Percentiles rank a stretch among this genome's conserved stretches.
These are phyloP conservation scores for Chydorus sphaericus DNA, from an alignment of 2,888 invertebrate species.

Conservation along the genomic window DNA sequence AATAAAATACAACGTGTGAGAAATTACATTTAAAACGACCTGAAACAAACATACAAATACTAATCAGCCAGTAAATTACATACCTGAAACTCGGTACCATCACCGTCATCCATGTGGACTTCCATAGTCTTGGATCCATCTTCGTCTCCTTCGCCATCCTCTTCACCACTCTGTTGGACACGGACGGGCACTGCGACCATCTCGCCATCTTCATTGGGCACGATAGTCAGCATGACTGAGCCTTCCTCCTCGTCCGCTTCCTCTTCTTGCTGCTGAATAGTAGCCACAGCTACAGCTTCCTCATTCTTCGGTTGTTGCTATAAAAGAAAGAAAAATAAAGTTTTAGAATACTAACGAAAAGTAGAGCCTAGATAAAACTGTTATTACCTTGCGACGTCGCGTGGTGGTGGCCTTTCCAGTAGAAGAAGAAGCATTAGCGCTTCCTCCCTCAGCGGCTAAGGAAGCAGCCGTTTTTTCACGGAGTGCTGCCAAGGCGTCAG, in stretches of 20 bases:
- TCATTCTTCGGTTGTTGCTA: neutral
- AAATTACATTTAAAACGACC: neutral
- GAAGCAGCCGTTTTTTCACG: neutral
- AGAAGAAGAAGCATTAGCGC: neutral
- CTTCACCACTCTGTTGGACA: conserved; percentile 1
- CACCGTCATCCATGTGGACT: conserved; percentile 7
- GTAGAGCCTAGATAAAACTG: neutral
- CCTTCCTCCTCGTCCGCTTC: conserved; percentile 9
- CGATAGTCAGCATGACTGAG: conserved; percentile 13
- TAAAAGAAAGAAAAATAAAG: neutral
- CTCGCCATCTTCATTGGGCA: conserved; percentile 11
- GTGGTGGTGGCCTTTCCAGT: neutral
- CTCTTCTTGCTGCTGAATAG: conserved; percentile 9
- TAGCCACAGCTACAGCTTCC: conserved; percentile 12
- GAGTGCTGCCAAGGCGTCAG: neutral
- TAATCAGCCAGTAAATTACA: neutral
- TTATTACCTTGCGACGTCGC: too few species aligned
- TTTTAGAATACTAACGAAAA: neutral
- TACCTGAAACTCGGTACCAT: neutral
- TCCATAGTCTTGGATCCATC: neutral
- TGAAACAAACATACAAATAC: neutral
- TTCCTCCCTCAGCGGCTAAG: neutral
- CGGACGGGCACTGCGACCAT: conserved; percentile 13
- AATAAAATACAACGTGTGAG: neutral
- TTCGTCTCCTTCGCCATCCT: conserved; percentile 1